Evolutionary conservation across 2,888 invertebrate genomes (phyloP), one percentile per base, ranked within the genome.

Genomic region (Villa cingulata): DNA sequence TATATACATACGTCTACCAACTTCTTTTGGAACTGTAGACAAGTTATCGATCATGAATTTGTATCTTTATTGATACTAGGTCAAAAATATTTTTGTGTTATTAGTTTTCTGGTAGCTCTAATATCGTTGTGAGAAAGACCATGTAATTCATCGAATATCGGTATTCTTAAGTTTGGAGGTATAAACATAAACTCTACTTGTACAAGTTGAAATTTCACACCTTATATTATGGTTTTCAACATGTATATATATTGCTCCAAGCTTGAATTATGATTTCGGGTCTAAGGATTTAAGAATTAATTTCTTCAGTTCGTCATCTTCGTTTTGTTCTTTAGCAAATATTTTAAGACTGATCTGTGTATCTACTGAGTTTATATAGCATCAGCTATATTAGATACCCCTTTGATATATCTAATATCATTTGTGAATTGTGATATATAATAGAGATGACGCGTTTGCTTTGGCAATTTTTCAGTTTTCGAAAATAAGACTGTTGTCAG

Each of bases 71-170:
- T n/a, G n/a, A n/a, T n/a, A n/a, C n/a, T n/a, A n/a, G n/a, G n/a
- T n/a, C 18, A 43, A 16, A 39, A 42, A 37, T 20, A 38, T 7
- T 15, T 37, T 29, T 32, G 20, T 3, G 40, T 36, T 14, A 48
- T 18, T 16, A 49, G 36, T 15, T 45, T 45, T 14, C 42, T 15
- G 18, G 39, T 43, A 10, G 39, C 38, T 3, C 39, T 37, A 6
- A 45, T 43, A 36, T 45, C 39, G 10, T 45, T 45, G n/a, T 45
- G 49, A 1, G 36, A 45, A 18, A 49, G 20, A 1, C 17, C 17
- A 23, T 48, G 45, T 15, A 45, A 15, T 19, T 32, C 27, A 27
- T 27, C 7, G 27, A 27, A 27, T 27, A 27, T 27, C 5, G 27
- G 7, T 27, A 4, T 4, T 27, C 27, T 27, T 7, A 27, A 6